These are phyloP conservation scores for Bimastos eiseni DNA, from an alignment of 2,888 invertebrate genomes.

Conservation along the genomic window DNA sequence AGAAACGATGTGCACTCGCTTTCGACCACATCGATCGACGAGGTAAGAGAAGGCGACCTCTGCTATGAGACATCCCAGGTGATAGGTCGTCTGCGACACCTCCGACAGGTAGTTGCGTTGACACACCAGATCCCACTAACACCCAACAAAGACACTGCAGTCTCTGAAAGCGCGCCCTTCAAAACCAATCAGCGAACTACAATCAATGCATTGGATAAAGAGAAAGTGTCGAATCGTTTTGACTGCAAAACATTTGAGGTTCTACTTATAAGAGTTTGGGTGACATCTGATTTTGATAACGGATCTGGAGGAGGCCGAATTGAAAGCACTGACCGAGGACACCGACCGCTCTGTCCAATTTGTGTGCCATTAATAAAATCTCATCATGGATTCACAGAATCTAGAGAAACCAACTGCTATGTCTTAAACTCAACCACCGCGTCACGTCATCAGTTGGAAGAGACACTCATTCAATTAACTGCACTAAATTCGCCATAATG, in stretches of 20 bases:
- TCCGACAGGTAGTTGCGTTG: constrained; percentile 39
- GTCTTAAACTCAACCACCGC: neutral
- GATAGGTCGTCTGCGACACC: constrained; percentile 38
- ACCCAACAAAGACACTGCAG: neutral
- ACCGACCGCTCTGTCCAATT: too few species aligned
- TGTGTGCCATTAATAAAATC: neutral
- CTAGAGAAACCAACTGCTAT: neutral
- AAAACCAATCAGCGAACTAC: neutral
- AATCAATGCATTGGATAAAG: neutral
- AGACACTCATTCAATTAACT: neutral
- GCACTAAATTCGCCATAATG: neutral
- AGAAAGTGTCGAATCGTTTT: neutral
- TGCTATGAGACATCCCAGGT: constrained; percentile 30
- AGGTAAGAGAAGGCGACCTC: constrained; percentile 30
- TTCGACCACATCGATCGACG: constrained; percentile 39
- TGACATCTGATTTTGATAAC: too few species aligned
- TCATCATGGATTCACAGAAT: neutral
- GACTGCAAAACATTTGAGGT: too few species aligned
- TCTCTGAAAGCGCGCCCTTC: neutral
- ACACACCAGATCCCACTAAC: constrained; percentile 42
- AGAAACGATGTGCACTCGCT: constrained; percentile 29
- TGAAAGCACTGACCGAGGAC: too few species aligned
- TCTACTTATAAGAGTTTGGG: neutral
- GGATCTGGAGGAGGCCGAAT: too few species aligned
- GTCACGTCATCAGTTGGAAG: neutral